These are phyloP conservation scores for Zaprionus tsacasi DNA, from an alignment of 1,140 invertebrate genomes.

Conservation along the genomic window DNA sequence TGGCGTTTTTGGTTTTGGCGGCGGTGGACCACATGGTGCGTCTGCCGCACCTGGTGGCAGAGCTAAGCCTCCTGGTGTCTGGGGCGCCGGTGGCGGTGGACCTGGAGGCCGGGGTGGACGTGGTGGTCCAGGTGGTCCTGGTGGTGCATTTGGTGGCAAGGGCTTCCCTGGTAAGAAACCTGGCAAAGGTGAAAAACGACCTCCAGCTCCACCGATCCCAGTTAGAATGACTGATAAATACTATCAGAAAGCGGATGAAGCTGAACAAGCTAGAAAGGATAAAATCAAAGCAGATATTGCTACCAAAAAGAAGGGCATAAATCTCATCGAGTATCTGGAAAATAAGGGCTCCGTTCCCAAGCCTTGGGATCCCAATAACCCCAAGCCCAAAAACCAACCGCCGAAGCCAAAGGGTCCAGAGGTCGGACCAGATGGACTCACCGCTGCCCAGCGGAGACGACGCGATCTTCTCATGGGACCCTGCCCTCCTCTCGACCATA, in stretches of 20 bases:
- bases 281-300: not conserved
- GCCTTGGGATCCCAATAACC: constrained; percentile 42
- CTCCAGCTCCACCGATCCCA: constrained; percentile 9
- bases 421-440: constrained; percentile 24
- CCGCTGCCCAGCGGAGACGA: constrained; percentile 36
- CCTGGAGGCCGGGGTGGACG: constrained; percentile 24
- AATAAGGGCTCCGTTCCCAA: not conserved
- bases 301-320: constrained; percentile 24
- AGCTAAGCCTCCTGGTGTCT: constrained; percentile 1
- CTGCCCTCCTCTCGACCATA: constrained; percentile 32
- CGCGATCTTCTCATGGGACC: not conserved
- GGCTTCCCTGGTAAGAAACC: constrained; percentile 22
- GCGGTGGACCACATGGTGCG: constrained; percentile 53
- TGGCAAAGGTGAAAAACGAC: not conserved
- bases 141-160: constrained; percentile 11
- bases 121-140: not conserved
- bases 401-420: constrained; percentile 8
- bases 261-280: constrained; percentile 14
- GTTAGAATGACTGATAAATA: constrained; percentile 23
- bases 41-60: constrained; percentile 4
- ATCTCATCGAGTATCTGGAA: constrained; percentile 34
- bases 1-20: constrained; percentile 46
- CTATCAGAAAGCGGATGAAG: constrained; percentile 7
- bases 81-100: constrained; percentile 24
- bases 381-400: not conserved